phyloP scores from a whole-genome alignment of 2,888 invertebrate genomes.

The Acanthoscelides obtectus region DNA sequence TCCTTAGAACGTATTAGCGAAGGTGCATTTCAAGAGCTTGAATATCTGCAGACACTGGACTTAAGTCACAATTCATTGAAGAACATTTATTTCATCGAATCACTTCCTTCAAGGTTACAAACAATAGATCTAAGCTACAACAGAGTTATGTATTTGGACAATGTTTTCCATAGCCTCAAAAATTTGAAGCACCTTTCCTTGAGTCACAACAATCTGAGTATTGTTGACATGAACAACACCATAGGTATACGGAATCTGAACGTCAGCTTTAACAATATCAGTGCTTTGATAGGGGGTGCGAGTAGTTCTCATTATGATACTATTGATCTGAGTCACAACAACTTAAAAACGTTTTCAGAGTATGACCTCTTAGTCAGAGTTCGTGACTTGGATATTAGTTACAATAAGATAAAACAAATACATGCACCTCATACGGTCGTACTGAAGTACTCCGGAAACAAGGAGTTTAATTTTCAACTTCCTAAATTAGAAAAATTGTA shows the following conservation, averaged over 20 bases:
- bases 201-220: slow-evolving; percentile 10
- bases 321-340: slow-evolving; percentile 12
- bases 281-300: slow-evolving; percentile 3
- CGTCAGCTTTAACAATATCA: slow-evolving; percentile 6
- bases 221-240: slow-evolving; percentile 10
- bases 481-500: neutral
- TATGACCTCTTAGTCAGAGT: neutral
- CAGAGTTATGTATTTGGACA: slow-evolving; percentile 8
- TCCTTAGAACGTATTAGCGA: slow-evolving; percentile 6
- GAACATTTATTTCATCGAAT: slow-evolving; percentile 7
- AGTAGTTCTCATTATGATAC: neutral
- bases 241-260: neutral
- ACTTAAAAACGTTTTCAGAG: slow-evolving; percentile 6
- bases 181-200: slow-evolving; percentile 3
- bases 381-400: slow-evolving; percentile 5
- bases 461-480: neutral
- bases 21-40: slow-evolving; percentile 9
- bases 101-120: neutral
- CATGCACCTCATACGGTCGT: neutral
- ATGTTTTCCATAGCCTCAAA: slow-evolving; percentile 2
- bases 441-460: neutral
- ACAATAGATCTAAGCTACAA: slow-evolving; percentile 8
- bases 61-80: slow-evolving; percentile 8
- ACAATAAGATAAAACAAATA: slow-evolving; percentile 5
- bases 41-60: slow-evolving; percentile 2